Evolutionary conservation across 2,113 vertebrate genomes (phyloP), one percentile per base, ranked within the genome.

Genomic region (Paramisgurnus dabryanus): DNA sequence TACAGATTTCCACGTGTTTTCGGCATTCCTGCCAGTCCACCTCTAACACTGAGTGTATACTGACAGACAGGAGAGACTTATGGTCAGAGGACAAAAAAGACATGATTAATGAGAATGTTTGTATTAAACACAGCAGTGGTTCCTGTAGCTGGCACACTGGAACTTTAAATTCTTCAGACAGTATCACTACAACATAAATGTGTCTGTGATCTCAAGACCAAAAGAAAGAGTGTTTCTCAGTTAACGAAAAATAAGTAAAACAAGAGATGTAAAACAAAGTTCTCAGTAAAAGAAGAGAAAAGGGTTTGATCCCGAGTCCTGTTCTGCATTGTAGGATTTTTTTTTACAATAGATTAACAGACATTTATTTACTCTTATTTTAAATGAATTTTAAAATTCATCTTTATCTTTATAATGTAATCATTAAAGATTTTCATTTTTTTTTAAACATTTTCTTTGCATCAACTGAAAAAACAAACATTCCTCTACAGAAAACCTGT

Each of bases 131-230:
- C 67, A 93, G 86, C 0, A 93, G 96, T 9, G 95, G 94, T 66
- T 93, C 91, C 81, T 98, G 97, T 82, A 94, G 91, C 90, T 99
- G 97, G 97, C 95, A 95, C 88, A 86, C 90, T 10, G 94, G 92
- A 2, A 93, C 90, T 10, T 91, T 92, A 4, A 27, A 1, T 7
- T 92, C 91, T 17, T 92, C 93, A 0, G 94, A 93, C 86, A 96
- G 96, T 87, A 93, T 96, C 55, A 95, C 95, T 34, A 34, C 27
- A 34, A 34, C 88, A 87, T 93, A 82, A 95, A 96, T 79, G 90
- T 93, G 87, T 90, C 91, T 6, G 95, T 96, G 85, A 95, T 96
- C 18, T 99, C 94, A 94, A 3, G 75, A 65, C 80, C 79, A 27
- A 45, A 73, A 18, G 15, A 9, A 22, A 1, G 39, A 58, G 9